Percentiles rank a stretch among this genome's conserved stretches.
phyloP scores from a whole-genome alignment of 2,113 vertebrate genomes.

The Passer domesticus region DNA sequence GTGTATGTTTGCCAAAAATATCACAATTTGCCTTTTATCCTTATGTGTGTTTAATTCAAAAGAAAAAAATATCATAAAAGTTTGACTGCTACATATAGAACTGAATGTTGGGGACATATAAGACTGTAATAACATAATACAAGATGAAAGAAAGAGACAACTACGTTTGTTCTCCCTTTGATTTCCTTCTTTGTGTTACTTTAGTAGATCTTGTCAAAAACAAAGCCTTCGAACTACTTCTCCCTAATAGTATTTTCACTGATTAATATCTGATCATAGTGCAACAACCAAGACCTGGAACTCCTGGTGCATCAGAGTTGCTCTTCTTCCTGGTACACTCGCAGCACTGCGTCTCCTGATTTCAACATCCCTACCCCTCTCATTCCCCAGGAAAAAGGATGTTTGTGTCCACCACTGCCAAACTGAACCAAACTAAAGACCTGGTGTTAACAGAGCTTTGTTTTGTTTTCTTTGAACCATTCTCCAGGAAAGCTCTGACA shows the following conservation, averaged over 20 bases:
- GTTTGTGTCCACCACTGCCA: neutral
- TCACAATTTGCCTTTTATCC: neutral
- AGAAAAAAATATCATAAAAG: neutral
- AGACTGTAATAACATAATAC: neutral
- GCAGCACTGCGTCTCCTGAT: accelerated
- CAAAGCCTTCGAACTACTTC: neutral
- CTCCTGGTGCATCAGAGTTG: neutral
- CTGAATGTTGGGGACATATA: neutral
- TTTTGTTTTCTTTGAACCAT: neutral
- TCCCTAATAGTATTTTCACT: neutral
- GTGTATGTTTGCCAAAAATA: neutral
- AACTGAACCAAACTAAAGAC: neutral
- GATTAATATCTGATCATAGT: neutral
- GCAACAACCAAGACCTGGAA: neutral
- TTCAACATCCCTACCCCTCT: neutral
- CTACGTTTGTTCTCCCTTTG: neutral
- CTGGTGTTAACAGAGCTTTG: neutral
- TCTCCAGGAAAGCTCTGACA: neutral
- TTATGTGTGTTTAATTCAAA: neutral
- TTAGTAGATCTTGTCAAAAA: neutral
- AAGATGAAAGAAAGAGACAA: neutral
- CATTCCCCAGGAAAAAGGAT: neutral
- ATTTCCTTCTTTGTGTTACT: neutral
- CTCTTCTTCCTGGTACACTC: neutral
- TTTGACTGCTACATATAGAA: neutral